Evolutionary conservation across 2,113 vertebrate genomes (phyloP), one percentile per base, ranked within the genome.

Genomic region (Electrona antarctica): DNA sequence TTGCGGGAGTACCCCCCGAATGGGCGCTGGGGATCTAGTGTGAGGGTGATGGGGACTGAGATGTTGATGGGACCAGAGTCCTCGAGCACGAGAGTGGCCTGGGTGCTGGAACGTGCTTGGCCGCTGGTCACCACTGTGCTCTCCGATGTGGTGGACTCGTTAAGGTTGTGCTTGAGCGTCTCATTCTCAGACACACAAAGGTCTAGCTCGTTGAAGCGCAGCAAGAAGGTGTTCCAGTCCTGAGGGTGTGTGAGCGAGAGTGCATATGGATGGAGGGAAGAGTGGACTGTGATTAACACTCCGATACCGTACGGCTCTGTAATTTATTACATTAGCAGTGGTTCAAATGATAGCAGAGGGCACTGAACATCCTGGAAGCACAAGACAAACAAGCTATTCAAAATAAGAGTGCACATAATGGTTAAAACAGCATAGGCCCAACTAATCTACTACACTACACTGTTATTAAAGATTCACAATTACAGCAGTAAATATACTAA

Each of bases 181-280:
- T 99, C 98, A 2, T 99, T 99, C 90, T 99, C 97, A 0, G 97
- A 99, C 88, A 98, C 96, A 13, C 98, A 98, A 47, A 99, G 95
- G 92, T 98, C 98, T 90, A 99, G 89, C 74, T 98, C 96, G 3
- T 99, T 99, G 86, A 96, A 98, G 69, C 95, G 94, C 82, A 99
- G 88, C 33, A 99, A 94, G 56, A 99, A 99, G 0, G 95, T 99
- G 79, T 99, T 99, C 98, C 98, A 99, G 88, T 99, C 98, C 98
- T 98, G 79, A 33, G 14, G 46, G n/a, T 6, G 33, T 41, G 29
- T 41, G 29, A 49, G 7, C 0, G 9, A 9, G n/a, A 0, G 51
- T 0, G 7, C 5, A 6, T 8, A 21, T 2, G 13, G 8, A 41
- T 1, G 9, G 33, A 45, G 28, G 14, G 10, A 55, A 6, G 15